Base-by-base conservation (phyloP, 2,888 invertebrate species). In the Scaptomyza flava region DNA sequence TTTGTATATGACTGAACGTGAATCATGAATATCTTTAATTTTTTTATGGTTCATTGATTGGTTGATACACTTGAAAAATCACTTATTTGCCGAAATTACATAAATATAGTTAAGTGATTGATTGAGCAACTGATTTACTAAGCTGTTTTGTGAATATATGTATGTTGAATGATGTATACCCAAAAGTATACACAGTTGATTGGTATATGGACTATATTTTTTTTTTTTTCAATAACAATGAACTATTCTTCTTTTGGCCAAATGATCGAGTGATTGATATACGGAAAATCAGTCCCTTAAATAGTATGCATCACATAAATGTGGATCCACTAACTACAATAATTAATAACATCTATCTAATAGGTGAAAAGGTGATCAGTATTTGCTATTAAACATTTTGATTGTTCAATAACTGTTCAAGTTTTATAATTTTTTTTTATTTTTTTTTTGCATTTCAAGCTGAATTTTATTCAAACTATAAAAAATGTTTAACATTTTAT, bases 381-480 rank as follows among this genome's bases (percentile, higher is more conserved):
- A 6, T 27, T 27, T 27, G 5, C 27, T 27, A 27, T 27, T 27
- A 27, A 6, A 33, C 38, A 14, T 9, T 6, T 41, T 52, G 23
- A 4, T 23, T 23, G 23, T 3, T 23, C 1, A 4, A 23, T 23
- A 23, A 4, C 4, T 23, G 23, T 23, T 23, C 23, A 23, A 4
- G 23, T 23, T 17, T 17, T 17, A 1, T 1, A 17, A 17, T 17
- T 23, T 23, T 23, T 17, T 23, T 23, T 23, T 23, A 2, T 23
- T 23, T 23, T 6, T 5, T 33, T 42, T 53, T 46, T 50, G 45
- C 12, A 41, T 34, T 46, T 14, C 62, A 36, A 17, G 17, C 9
- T 17, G 89, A 81, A 86, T 81, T 81, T 42, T 50, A 86, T 88
- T 88, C 87, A 59, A 61, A 58, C 11, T 20, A 17, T 17, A 33